These are phyloP conservation scores for Myotis brandtii DNA, from an alignment of 2,113 vertebrate genomes.

Conservation along the genomic window DNA sequence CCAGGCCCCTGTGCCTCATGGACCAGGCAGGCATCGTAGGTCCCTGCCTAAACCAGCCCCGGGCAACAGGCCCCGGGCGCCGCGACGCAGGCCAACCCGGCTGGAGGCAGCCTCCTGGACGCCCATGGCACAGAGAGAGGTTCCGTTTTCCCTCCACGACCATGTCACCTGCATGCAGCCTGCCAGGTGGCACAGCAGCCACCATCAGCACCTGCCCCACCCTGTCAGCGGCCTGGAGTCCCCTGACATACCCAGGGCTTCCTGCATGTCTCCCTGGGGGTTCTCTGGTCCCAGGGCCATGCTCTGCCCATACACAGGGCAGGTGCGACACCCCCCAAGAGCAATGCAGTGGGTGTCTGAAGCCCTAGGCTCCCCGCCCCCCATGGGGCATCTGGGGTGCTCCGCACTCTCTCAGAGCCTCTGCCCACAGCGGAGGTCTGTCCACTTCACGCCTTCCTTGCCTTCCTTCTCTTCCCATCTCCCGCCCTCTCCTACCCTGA, in stretches of 20 bases:
- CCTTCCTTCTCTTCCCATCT: not conserved
- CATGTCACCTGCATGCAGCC: not conserved
- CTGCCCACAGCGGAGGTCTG: fast-evolving
- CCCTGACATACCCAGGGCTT: not conserved
- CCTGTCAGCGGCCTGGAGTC: not conserved
- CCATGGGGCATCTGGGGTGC: fast-evolving
- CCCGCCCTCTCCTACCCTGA: too few species aligned
- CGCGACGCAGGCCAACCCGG: too few species aligned
- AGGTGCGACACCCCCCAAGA: too few species aligned
- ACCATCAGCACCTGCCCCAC: not conserved
- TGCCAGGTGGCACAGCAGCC: not conserved
- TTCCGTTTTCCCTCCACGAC: not conserved
- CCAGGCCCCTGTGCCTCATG: not conserved
- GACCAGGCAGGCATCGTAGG: not conserved
- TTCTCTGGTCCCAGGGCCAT: not conserved
- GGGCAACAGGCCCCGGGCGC: not conserved
- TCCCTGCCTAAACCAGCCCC: not conserved
- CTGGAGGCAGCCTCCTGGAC: not conserved
- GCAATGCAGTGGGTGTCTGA: not conserved
- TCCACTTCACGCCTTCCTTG: fast-evolving
- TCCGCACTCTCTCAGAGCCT: fast-evolving
- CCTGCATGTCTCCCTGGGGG: not conserved
- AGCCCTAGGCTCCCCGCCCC: not conserved
- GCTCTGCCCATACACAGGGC: too few species aligned
- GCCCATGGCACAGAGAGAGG: not conserved